phyloP scores from a whole-genome alignment of 2,797 vertebrate genomes.

The Crenuchus spilurus region DNA sequence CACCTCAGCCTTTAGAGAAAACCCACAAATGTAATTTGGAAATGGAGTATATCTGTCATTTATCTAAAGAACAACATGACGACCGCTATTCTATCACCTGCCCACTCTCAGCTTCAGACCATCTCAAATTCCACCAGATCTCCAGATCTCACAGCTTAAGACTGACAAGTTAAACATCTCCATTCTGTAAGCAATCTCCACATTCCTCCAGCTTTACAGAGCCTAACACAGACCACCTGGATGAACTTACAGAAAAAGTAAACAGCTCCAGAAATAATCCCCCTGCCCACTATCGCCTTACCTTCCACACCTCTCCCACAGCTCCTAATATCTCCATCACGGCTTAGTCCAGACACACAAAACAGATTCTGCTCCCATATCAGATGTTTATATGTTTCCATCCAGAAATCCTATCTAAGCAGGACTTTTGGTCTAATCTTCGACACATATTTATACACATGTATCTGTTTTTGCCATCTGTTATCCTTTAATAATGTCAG shows the following conservation, averaged over 20 bases:
- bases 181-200: not conserved
- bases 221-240: constrained; percentile 35
- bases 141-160: not conserved
- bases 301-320: not conserved
- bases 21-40: not conserved
- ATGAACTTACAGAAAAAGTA: not conserved
- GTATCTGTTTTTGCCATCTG: no score
- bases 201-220: not conserved
- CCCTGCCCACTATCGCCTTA: not conserved
- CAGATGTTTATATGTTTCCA: not conserved
- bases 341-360: not conserved
- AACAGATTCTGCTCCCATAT: not conserved
- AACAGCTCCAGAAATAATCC: not conserved
- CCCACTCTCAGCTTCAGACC: not conserved
- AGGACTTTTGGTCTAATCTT: no score
- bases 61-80: not conserved
- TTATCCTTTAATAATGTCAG: no score
- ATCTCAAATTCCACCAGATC: not conserved
- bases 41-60: not conserved
- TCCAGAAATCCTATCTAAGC: no score
- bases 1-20: not conserved
- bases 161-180: not conserved
- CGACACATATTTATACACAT: no score
- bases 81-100: not conserved
- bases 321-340: not conserved